A percentile compares a stretch with the other conserved stretches of the same genome.
phyloP scores from a whole-genome alignment of 2,113 vertebrate species.

The Takifugu bimaculatus region DNA sequence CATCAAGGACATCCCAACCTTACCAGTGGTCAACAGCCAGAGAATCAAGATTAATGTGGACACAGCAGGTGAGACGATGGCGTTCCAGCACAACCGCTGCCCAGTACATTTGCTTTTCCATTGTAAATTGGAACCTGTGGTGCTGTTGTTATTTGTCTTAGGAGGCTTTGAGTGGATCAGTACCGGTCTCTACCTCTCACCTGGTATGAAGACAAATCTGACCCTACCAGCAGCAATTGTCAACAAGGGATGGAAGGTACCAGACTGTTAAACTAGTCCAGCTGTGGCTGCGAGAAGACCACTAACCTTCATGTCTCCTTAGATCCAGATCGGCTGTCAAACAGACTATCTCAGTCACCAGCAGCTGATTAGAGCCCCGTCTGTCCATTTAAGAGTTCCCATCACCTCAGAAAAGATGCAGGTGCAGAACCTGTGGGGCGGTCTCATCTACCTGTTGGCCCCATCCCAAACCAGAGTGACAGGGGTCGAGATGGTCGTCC shows the following conservation, averaged over 20 bases:
- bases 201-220: conserved; percentile 70
- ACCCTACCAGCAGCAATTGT: conserved; percentile 57
- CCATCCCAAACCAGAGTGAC: too few species aligned
- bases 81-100: neutral
- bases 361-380: conserved; percentile 55
- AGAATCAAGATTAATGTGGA: conserved; percentile 53
- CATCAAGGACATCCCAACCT: conserved; percentile 54
- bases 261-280: neutral
- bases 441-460: conserved; percentile 72
- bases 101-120: too few species aligned
- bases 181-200: conserved; percentile 76
- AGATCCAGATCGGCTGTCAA: conserved; percentile 79
- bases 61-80: conserved; percentile 54
- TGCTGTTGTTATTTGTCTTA: conserved; percentile 45
- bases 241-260: conserved; percentile 70
- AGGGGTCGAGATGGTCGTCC: too few species aligned
- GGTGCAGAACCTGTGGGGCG: conserved; percentile 73
- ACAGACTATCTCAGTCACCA: conserved; percentile 57
- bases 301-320: neutral
- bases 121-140: neutral
- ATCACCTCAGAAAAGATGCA: conserved; percentile 49
- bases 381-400: conserved; percentile 55
- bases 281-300: neutral
- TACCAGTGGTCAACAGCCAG: conserved; percentile 57
- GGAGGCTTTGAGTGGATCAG: conserved; percentile 72